phyloP scores from a whole-genome alignment of 2,888 invertebrate species.

The Tricholauxania praeusta region DNA sequence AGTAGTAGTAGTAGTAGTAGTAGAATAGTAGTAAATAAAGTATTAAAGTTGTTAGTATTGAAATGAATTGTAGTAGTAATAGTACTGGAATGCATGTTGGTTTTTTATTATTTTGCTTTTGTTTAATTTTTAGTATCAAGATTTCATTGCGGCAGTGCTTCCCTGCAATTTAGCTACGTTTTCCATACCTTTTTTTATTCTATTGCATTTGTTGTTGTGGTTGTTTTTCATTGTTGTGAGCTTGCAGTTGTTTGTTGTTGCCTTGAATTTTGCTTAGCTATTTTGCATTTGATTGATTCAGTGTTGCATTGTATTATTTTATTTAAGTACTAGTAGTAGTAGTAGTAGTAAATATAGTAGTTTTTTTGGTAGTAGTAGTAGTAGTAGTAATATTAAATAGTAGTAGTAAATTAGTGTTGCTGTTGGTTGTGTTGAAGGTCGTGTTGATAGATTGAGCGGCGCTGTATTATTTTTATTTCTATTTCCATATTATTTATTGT shows the following conservation, averaged over 20 bases:
- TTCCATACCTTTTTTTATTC: slow-evolving; percentile 19
- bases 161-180: slow-evolving; percentile 13
- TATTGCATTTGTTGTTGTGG: slow-evolving; percentile 3
- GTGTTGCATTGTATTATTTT: slow-evolving; percentile 30
- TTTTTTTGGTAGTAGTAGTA: slow-evolving; percentile 9
- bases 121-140: slow-evolving; percentile 10
- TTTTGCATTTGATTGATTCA: slow-evolving; percentile 22
- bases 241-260: slow-evolving; percentile 32
- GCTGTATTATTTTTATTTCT: slow-evolving; percentile 4
- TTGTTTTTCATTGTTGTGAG: slow-evolving; percentile 30
- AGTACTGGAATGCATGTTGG: slow-evolving; percentile 28
- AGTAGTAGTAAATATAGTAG: slow-evolving; percentile 18
- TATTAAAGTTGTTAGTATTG: slow-evolving; percentile 37
- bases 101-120: slow-evolving; percentile 30
- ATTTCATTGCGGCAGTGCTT: slow-evolving; percentile 12
- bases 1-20: slow-evolving; percentile 49
- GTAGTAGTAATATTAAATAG: slow-evolving; percentile 25
- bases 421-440: slow-evolving; percentile 41
- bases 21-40: slow-evolving; percentile 51
- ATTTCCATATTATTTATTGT: slow-evolving; percentile 40
- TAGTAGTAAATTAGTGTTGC: slow-evolving; percentile 45
- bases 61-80: slow-evolving; percentile 4
- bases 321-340: slow-evolving; percentile 20
- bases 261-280: slow-evolving; percentile 29
- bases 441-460: slow-evolving; percentile 35